Percentiles rank a stretch among this genome's conserved stretches.
These are phyloP conservation scores for Caloenas nicobarica DNA, from an alignment of 2,113 vertebrate species.

Conservation along the genomic window DNA sequence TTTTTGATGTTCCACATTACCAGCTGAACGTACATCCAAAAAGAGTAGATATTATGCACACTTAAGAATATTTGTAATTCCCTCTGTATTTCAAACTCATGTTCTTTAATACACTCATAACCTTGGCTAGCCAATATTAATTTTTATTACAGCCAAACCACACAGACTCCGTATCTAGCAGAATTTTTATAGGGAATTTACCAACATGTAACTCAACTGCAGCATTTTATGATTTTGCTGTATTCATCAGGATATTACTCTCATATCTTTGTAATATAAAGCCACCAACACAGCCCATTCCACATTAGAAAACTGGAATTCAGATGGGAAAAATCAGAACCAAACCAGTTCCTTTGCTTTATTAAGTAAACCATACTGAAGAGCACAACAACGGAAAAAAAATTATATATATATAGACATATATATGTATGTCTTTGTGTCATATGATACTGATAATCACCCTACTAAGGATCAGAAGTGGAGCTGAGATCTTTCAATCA, in stretches of 20 bases:
- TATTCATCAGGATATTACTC: not conserved
- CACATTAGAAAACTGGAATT: not conserved
- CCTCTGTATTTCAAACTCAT: not conserved
- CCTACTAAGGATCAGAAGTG: not conserved
- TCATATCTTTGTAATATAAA: not conserved
- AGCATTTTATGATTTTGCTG: not conserved
- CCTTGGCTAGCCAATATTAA: not conserved
- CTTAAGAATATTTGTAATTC: not conserved
- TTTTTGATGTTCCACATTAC: not conserved
- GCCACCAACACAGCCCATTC: not conserved
- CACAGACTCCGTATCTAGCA: not conserved
- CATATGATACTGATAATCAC: too few relatives aligned
- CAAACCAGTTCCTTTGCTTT: not conserved
- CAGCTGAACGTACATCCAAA: not conserved
- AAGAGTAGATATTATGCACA: not conserved
- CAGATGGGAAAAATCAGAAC: not conserved
- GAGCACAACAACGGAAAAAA: not conserved
- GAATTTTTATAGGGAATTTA: not conserved
- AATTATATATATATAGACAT: not conserved
- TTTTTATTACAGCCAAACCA: not conserved
- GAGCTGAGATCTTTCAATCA: not conserved
- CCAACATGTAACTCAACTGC: not conserved
- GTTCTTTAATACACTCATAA: not conserved
- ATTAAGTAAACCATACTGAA: not conserved
- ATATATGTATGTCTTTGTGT: not conserved